Evolutionary conservation across 1,140 invertebrate genomes (phyloP).

Genomic region (Microplitis demolitor): DNA sequence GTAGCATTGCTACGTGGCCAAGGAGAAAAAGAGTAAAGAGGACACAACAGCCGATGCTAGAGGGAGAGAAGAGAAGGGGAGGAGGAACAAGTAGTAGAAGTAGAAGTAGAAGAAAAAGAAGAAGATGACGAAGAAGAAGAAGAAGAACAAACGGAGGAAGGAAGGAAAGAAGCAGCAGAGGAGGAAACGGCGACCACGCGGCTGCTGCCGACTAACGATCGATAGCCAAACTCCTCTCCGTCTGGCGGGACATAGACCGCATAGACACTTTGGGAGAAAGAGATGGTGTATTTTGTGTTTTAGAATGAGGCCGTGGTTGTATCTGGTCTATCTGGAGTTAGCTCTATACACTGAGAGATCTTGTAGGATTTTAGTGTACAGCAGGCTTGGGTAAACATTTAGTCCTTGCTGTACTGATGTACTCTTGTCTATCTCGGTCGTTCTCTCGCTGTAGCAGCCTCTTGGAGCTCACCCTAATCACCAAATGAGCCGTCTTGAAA

Average conservation of each 20-base stretch:
- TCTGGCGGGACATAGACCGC: conserved; percentile 47
- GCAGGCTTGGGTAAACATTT: not conserved
- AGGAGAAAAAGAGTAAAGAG: not conserved
- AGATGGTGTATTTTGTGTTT: not conserved
- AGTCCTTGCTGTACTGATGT: too few species aligned
- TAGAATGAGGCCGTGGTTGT: too few species aligned
- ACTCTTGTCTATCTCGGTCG: too few species aligned
- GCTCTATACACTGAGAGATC: not conserved
- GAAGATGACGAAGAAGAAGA: conserved; percentile 23
- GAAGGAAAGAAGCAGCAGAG: conserved; percentile 33
- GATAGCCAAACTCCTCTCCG: conserved; percentile 58
- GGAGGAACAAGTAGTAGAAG: not conserved
- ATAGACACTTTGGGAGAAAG: conserved; percentile 36
- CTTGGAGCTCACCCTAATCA: not conserved
- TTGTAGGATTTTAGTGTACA: not conserved
- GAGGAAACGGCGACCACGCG: conserved; percentile 43
- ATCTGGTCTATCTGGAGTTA: too few species aligned
- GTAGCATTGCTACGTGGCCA: conserved; percentile 22
- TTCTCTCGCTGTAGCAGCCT: not conserved
- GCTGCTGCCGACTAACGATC: conserved; percentile 48
- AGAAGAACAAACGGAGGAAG: conserved; percentile 20
- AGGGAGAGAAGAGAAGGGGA: conserved; percentile 22
- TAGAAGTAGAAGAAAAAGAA: not conserved
- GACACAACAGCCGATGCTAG: not conserved
- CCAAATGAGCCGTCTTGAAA: conserved; percentile 1